Conservation (phyloP, 1,140 invertebrate species). For the Linepithema humile region DNA sequence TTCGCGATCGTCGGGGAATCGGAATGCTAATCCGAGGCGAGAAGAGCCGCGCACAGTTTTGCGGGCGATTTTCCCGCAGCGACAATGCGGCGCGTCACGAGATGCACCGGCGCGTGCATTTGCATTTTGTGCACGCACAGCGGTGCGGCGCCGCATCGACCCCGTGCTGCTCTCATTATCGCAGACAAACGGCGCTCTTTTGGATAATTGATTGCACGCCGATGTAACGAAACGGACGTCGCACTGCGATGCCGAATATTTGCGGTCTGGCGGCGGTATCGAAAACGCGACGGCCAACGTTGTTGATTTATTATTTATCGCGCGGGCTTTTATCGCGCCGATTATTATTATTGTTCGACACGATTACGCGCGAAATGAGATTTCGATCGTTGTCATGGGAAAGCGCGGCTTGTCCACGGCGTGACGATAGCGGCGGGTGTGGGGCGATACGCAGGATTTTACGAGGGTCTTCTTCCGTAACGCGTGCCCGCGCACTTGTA, state of each 20-base stretch:
- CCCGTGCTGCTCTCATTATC: slow-evolving; percentile 19
- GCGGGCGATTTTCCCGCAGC: slow-evolving; percentile 42
- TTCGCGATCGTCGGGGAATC: slow-evolving; percentile 17
- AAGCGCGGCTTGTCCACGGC: slow-evolving; percentile 7
- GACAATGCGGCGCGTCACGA: slow-evolving; percentile 68
- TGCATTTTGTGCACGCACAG: slow-evolving; percentile 9
- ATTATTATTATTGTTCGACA: slow-evolving; percentile 24
- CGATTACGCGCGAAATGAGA: slow-evolving; percentile 34
- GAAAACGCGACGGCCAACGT: neutral
- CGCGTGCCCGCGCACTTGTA: neutral
- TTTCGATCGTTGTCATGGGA: slow-evolving; percentile 20
- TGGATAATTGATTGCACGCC: slow-evolving; percentile 53
- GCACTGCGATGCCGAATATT: slow-evolving; percentile 30
- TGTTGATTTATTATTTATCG: slow-evolving; percentile 35
- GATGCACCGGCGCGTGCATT: slow-evolving; percentile 16
- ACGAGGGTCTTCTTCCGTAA: neutral
- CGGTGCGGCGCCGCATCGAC: neutral
- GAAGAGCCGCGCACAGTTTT: neutral
- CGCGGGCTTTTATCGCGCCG: slow-evolving; percentile 8
- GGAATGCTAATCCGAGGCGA: slow-evolving; percentile 19
- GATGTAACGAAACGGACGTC: slow-evolving; percentile 17
- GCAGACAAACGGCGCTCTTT: slow-evolving; percentile 39
- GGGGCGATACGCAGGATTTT: neutral
- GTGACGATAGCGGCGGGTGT: neutral
- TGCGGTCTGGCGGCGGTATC: neutral